Conservation (phyloP, 2,888 invertebrate genomes). For the Epinotia nisella region DNA sequence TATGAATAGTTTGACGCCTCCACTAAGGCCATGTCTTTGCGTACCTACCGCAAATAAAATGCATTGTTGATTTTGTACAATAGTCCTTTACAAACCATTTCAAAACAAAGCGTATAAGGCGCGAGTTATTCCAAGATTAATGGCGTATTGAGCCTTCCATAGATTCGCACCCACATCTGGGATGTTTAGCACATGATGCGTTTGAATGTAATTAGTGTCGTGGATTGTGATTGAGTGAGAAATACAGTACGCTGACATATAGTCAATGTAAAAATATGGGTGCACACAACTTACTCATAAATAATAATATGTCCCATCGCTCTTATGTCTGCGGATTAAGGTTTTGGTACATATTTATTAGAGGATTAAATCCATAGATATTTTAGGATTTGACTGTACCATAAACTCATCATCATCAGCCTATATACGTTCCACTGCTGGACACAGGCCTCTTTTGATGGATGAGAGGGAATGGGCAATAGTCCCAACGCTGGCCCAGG, state of each 20-base stretch:
- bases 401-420: too few relatives aligned
- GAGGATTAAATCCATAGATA: too few relatives aligned
- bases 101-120: slow-evolving; percentile 42
- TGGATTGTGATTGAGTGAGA: neutral
- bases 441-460: too few relatives aligned
- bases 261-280: too few relatives aligned
- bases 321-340: too few relatives aligned
- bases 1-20: slow-evolving; percentile 10
- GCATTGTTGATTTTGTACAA: slow-evolving; percentile 37
- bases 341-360: too few relatives aligned
- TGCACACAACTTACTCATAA: too few relatives aligned
- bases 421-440: too few relatives aligned
- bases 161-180: slow-evolving; percentile 49
- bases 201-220: slow-evolving; percentile 63
- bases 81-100: slow-evolving; percentile 29
- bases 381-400: too few relatives aligned
- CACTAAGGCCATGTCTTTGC: neutral
- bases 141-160: slow-evolving; percentile 47
- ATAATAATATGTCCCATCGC: too few relatives aligned
- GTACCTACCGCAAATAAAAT: slow-evolving; percentile 27
- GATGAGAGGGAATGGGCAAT: too few relatives aligned
- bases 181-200: slow-evolving; percentile 57
- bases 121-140: slow-evolving; percentile 51
- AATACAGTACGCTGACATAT: slow-evolving; percentile 27
- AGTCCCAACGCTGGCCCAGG: too few relatives aligned